Evolutionary conservation across 2,113 vertebrate species (phyloP).

Genomic region (Talpa occidentalis): DNA sequence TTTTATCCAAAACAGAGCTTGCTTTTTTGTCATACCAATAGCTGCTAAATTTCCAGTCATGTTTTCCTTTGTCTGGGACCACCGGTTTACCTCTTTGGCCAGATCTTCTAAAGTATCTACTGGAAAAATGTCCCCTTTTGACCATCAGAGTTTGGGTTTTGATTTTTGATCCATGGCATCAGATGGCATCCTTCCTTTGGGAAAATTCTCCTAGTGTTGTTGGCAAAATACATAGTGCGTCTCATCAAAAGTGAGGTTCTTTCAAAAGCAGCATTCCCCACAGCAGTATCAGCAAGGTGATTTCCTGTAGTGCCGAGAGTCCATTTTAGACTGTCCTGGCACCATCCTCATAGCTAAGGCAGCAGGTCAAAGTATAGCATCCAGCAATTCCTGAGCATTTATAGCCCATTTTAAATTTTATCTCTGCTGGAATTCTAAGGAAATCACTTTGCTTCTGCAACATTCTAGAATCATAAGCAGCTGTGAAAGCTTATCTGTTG

Average conservation of each 20-base stretch:
- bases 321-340: background rate
- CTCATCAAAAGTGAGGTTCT: too few species aligned
- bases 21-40: background rate
- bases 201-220: too few species aligned
- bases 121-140: too few species aligned
- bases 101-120: too few species aligned
- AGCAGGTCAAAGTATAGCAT: background rate
- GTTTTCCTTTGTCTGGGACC: background rate
- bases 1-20: background rate
- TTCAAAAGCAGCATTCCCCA: background rate
- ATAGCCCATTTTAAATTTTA: background rate
- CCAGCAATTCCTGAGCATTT: background rate
- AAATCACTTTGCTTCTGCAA: background rate
- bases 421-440: background rate
- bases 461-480: too few species aligned
- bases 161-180: too few species aligned
- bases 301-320: background rate
- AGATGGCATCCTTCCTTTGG: too few species aligned
- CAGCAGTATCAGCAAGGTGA: background rate
- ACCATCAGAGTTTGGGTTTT: background rate
- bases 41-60: background rate
- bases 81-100: too few species aligned
- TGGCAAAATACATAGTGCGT: too few species aligned
- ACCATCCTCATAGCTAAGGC: background rate
- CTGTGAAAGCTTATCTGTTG: too few species aligned